phyloP scores from a whole-genome alignment of 2,888 invertebrate species.

The Ypsolopha sequella region DNA sequence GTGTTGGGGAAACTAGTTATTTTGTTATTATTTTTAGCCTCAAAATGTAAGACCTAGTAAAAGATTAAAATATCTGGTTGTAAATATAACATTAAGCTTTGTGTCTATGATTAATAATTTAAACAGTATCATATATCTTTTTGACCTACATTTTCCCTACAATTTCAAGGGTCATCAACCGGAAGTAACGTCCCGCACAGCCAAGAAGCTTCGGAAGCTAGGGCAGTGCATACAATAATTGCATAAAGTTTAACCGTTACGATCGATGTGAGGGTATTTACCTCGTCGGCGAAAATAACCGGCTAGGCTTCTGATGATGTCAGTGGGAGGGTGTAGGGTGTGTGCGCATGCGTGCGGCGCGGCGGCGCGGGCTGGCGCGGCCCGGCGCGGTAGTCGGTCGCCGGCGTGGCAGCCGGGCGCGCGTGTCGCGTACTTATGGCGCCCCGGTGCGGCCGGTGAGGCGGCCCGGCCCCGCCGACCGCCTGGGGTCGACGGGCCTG shows the following conservation, averaged over 20 bases:
- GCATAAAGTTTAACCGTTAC: constrained; percentile 64
- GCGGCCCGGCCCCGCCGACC: constrained; percentile 67
- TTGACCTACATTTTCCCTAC: too few relatives aligned
- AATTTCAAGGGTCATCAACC: neutral
- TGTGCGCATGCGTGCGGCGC: constrained; percentile 28
- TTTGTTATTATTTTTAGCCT: too few relatives aligned
- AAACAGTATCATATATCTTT: too few relatives aligned
- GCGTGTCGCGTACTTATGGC: constrained; percentile 52
- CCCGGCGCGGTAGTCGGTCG: constrained; percentile 44
- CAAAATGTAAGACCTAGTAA: too few relatives aligned
- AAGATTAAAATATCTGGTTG: too few relatives aligned
- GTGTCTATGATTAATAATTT: too few relatives aligned
- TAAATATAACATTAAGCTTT: too few relatives aligned
- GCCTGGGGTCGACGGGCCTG: constrained; percentile 68
- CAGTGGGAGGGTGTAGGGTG: constrained; percentile 27
- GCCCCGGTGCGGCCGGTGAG: constrained; percentile 69
- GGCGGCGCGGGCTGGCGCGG: constrained; percentile 15
- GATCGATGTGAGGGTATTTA: constrained; percentile 71
- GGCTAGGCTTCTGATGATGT: constrained; percentile 58
- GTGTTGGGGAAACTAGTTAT: too few relatives aligned
- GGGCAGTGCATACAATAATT: constrained; percentile 63
- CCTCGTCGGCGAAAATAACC: constrained; percentile 69
- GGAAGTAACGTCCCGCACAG: neutral
- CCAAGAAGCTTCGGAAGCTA: constrained; percentile 24
- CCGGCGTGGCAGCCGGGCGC: constrained; percentile 59